phyloP scores from a whole-genome alignment of 2,113 vertebrate species.

The Serinus canaria region DNA sequence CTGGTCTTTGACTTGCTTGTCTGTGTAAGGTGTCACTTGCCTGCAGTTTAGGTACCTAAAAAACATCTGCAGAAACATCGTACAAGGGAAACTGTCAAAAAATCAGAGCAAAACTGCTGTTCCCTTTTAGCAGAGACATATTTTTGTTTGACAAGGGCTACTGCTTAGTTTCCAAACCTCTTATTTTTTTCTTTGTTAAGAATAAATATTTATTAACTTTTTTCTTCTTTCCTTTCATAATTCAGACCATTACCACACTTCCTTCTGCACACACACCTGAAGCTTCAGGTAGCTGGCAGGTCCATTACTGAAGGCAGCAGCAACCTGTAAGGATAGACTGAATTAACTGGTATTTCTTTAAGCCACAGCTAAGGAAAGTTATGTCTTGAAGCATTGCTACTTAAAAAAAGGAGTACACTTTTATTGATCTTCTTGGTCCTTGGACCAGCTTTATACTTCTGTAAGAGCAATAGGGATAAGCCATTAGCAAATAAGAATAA shows the following conservation, averaged over 20 bases:
- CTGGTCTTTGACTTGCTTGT: neutral
- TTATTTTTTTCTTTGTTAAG: neutral
- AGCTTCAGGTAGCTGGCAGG: neutral
- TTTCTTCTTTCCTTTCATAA: fast-evolving
- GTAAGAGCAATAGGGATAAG: neutral
- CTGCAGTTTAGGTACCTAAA: neutral
- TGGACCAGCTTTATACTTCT: neutral
- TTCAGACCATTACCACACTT: neutral
- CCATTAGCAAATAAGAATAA: neutral
- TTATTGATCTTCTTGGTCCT: neutral
- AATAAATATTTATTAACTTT: neutral
- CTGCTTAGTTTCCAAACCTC: neutral
- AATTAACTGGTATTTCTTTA: neutral
- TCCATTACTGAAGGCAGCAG: neutral
- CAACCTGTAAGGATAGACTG: neutral
- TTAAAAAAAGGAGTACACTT: neutral
- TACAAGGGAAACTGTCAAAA: neutral
- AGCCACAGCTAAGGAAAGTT: neutral
- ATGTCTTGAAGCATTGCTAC: neutral
- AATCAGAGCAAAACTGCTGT: neutral
- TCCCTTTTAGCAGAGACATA: neutral
- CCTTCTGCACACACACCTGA: neutral
- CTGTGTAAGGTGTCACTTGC: neutral
- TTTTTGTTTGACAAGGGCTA: neutral
- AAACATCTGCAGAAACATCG: neutral